Evolutionary conservation across 1,140 invertebrate genomes (phyloP).

Genomic region (Ceratitis capitata): DNA sequence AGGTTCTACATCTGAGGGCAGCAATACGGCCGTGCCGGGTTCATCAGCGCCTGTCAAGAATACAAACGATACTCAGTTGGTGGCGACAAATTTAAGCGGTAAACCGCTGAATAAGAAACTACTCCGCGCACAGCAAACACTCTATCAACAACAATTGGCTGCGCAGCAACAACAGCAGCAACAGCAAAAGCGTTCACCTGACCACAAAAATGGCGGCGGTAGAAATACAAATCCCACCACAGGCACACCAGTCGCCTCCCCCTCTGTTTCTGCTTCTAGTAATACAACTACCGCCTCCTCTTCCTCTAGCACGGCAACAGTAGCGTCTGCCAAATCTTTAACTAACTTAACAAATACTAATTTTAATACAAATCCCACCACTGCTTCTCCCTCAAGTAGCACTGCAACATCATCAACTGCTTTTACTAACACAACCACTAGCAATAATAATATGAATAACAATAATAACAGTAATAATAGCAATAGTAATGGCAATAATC

Average conservation of each 20-base stretch:
- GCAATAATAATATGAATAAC: conserved; percentile 25
- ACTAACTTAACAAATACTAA: conserved; percentile 37
- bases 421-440: conserved; percentile 45
- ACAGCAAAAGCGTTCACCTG: conserved; percentile 44
- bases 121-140: conserved; percentile 59
- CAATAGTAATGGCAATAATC: conserved; percentile 24
- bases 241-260: conserved; percentile 42
- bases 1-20: conserved; percentile 41
- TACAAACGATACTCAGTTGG: not conserved
- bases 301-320: not conserved
- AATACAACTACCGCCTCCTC: conserved; percentile 41
- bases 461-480: conserved; percentile 3
- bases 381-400: conserved; percentile 35
- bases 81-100: not conserved
- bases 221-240: not conserved
- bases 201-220: conserved; percentile 36
- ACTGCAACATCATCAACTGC: conserved; percentile 47
- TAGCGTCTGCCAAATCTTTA: conserved; percentile 42
- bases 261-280: conserved; percentile 48
- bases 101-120: conserved; percentile 63
- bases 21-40: conserved; percentile 45
- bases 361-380: conserved; percentile 42
- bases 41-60: not conserved
- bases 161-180: conserved; percentile 48
- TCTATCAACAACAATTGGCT: conserved; percentile 47